These are phyloP conservation scores for Drosophila hamatofila DNA, from an alignment of 2,888 invertebrate genomes.

Conservation along the genomic window DNA sequence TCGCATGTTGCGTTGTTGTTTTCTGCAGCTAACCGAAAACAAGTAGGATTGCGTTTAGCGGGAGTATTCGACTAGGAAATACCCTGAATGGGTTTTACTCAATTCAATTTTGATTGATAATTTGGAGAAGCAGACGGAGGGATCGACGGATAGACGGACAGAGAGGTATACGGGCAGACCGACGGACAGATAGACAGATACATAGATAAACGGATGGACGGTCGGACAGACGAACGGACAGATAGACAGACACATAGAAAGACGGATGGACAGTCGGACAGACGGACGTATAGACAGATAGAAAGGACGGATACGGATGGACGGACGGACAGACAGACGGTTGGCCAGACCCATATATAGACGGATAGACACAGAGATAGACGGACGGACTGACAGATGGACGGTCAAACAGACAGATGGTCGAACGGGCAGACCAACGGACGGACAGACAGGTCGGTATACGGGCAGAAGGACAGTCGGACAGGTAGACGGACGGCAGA, in stretches of 20 bases:
- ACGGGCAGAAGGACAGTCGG: no score
- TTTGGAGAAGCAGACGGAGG: no score
- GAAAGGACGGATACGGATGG: neutral
- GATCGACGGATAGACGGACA: neutral
- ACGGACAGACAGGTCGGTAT: neutral
- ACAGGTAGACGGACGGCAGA: no score
- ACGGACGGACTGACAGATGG: neutral
- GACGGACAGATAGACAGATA: neutral
- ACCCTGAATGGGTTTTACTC: neutral
- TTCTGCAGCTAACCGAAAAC: slow-evolving; percentile 4
- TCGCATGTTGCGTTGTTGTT: neutral
- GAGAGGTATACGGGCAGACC: no score
- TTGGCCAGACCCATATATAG: no score
- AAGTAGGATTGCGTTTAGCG: neutral
- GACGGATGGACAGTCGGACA: neutral
- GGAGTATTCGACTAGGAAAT: neutral
- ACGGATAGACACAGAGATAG: no score
- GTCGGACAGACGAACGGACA: neutral
- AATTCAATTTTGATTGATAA: no score
- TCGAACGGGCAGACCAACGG: neutral
- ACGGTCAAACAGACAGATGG: neutral
- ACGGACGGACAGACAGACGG: neutral
- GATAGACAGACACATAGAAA: no score
- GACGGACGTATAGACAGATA: neutral
- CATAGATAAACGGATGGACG: neutral